Percentiles rank a stretch among this genome's conserved stretches.
phyloP scores from a whole-genome alignment of 2,888 invertebrate genomes.

The Limnephilus marmoratus region DNA sequence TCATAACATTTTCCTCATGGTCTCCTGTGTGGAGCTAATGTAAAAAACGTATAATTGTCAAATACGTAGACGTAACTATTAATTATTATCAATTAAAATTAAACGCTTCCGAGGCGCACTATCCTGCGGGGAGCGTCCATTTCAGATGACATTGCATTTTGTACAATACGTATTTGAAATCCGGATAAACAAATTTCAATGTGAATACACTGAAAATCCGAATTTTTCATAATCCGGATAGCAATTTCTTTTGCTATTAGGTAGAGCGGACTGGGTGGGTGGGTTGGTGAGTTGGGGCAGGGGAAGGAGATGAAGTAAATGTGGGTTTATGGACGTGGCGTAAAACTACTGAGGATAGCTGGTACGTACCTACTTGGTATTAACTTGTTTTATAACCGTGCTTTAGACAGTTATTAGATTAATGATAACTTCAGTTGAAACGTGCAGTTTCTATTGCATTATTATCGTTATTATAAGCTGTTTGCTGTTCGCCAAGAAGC shows the following conservation, averaged over 20 bases:
- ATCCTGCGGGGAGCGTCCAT: too few species aligned
- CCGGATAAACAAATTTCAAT: too few species aligned
- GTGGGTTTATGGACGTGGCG: slow-evolving; percentile 4
- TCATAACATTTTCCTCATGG: too few species aligned
- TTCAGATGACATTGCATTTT: too few species aligned
- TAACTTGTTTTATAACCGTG: not conserved
- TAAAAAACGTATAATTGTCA: too few species aligned
- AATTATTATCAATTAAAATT: too few species aligned
- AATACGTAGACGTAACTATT: too few species aligned
- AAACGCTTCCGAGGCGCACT: too few species aligned
- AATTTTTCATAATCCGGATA: too few species aligned
- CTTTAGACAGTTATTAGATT: not conserved
- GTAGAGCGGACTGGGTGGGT: not conserved
- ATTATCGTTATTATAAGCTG: not conserved
- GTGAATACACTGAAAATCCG: too few species aligned
- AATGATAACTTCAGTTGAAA: not conserved
- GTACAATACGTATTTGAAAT: too few species aligned
- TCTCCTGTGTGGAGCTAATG: too few species aligned
- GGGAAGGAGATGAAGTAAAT: not conserved
- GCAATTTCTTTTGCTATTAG: not conserved
- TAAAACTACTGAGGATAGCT: not conserved
- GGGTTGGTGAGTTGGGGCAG: not conserved
- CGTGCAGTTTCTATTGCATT: not conserved
- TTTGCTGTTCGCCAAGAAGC: not conserved
- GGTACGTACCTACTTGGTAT: not conserved